A percentile compares a stretch with the other conserved stretches of the same genome.
These are phyloP conservation scores for Luperina testacea DNA, from an alignment of 2,888 invertebrate species.

Conservation along the genomic window DNA sequence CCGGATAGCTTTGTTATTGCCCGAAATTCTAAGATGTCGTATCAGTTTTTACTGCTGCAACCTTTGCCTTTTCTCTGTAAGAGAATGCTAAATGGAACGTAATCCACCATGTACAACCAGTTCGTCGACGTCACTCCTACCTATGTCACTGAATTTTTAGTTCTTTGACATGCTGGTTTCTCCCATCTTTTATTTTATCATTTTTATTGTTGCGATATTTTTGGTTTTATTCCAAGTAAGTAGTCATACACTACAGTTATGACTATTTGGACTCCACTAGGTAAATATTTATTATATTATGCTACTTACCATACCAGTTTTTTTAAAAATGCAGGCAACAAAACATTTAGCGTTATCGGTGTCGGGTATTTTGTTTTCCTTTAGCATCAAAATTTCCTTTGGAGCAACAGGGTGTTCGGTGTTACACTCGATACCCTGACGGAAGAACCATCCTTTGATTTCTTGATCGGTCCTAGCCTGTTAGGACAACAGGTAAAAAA, in stretches of 20 bases:
- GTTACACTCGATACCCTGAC: conserved; percentile 78
- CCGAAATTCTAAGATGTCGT: background rate
- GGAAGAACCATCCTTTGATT: conserved; percentile 78
- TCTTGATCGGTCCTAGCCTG: conserved; percentile 79
- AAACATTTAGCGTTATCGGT: conserved; percentile 83
- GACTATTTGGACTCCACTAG: background rate
- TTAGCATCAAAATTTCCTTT: conserved; percentile 78
- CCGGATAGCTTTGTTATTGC: background rate
- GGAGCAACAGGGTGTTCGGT: conserved; percentile 74
- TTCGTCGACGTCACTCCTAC: background rate
- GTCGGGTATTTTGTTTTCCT: conserved; percentile 81
- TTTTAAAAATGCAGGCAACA: conserved; percentile 85
- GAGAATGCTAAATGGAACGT: too few relatives aligned
- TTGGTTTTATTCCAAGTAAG: background rate
- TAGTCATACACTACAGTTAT: background rate
- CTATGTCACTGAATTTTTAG: background rate
- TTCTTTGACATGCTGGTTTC: background rate
- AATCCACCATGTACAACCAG: background rate
- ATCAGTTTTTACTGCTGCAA: background rate
- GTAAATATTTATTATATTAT: background rate
- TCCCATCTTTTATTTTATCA: background rate
- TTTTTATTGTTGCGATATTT: background rate
- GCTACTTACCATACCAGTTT: conserved; percentile 82
- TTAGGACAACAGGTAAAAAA: background rate
- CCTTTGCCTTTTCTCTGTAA: background rate